phyloP scores from a whole-genome alignment of 2,113 vertebrate species.

The Gymnocephalus cernua region DNA sequence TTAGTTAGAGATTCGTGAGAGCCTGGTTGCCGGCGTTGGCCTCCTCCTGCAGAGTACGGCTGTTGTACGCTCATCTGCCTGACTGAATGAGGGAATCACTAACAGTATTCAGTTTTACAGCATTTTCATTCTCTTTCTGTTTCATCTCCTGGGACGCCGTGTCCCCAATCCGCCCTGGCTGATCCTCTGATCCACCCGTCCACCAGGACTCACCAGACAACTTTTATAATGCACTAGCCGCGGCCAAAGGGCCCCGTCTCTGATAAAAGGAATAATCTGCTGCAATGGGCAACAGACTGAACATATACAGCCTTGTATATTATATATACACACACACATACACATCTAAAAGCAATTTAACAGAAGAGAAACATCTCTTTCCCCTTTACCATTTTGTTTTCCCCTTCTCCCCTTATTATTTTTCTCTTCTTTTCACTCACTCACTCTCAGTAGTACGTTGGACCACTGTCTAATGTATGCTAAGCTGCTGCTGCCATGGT shows the following conservation, averaged over 20 bases:
- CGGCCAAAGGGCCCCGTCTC: not conserved
- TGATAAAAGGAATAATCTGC: slow-evolving; percentile 18
- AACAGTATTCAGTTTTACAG: slow-evolving; percentile 32
- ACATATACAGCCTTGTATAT: not conserved
- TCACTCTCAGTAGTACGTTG: slow-evolving; percentile 64
- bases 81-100: slow-evolving; percentile 25
- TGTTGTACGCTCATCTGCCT: not conserved
- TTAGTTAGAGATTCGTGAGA: slow-evolving; percentile 30
- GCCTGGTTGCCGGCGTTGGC: not conserved
- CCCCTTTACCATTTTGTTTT: not conserved
- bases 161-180: slow-evolving; percentile 1
- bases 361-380: not conserved
- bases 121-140: slow-evolving; percentile 10
- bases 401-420: not conserved
- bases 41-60: not conserved
- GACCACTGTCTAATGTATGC: slow-evolving; percentile 85
- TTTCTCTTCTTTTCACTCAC: slow-evolving; percentile 43
- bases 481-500: slow-evolving; percentile 86
- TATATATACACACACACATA: not conserved
- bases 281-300: slow-evolving; percentile 14
- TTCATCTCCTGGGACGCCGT: slow-evolving; percentile 20
- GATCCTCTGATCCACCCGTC: slow-evolving; percentile 29
- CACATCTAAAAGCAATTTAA: not conserved
- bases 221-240: slow-evolving; percentile 14
- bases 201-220: slow-evolving; percentile 21